Base-by-base conservation (phyloP, 2,888 invertebrate species). In the Agriopis marginaria region DNA sequence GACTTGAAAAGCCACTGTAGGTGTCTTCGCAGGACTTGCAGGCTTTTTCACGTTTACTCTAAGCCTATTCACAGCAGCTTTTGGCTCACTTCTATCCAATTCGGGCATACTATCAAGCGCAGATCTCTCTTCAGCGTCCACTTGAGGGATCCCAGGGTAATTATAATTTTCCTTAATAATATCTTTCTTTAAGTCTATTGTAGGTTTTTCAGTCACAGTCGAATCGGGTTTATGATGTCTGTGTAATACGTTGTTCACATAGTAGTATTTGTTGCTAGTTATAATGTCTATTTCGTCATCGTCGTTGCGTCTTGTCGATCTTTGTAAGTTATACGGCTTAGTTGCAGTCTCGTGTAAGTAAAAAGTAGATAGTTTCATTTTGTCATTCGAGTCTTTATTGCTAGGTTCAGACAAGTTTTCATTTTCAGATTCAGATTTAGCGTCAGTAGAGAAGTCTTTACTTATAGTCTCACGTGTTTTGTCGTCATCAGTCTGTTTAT, bases 1-100 rank as follows among this genome's bases (percentile, higher is more conserved):
- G 47, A 94, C 86, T 82, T 95, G 89, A 71, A 95, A 95, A 58
- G 88, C 87, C 3, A 94, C 93, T 0, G 93, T 89, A 3, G 93
- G 93, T 12, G 92, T 91, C 73, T 93, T 90, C 0, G 87, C 88
- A 42, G 89, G 75, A 70, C 76, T 86, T 0, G 86, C 71, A 8
- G 88, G 87, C 55, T 87, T 89, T 69, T 85, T 86, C 6, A 75
- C 70, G 68, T 85, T 85, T 7, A 79, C 65, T 50, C 74, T 83
- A 9, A 78, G 74, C 62, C 76, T 87, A 7, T 80, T 72, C 0
- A 74, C 75, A 50, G 75, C 75, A 54, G 82, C 63, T 76, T 85
- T 89, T 4, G 76, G 63, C 75, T 86, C 89, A 17, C 81, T 73
- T 17, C 86, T 86, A 7, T 86, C 88, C 50, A 91, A 71, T 0